Evolutionary conservation across 1,140 invertebrate species (phyloP), one percentile per base, ranked within the genome.

Genomic region (Octopus bimaculoides): DNA sequence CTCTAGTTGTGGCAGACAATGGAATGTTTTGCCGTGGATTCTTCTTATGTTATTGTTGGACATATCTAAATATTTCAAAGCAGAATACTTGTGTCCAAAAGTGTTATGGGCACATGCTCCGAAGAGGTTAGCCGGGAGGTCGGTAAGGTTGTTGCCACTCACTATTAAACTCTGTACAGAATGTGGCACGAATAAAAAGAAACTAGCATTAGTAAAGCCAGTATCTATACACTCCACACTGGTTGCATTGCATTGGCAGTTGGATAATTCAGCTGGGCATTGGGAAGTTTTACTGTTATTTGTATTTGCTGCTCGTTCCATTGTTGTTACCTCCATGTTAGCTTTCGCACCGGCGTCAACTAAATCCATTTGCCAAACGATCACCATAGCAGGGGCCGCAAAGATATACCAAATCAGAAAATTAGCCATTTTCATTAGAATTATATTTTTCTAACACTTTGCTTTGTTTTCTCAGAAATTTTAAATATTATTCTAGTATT

Each of bases 1-100:
- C n/a, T 77, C 53, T 41, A 85, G 73, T 26, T 78, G 52, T 0
- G 79, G 78, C 9, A 81, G 71, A 77, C 78, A 80, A 56, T 80
- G 79, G 55, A 81, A 83, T 56, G 79, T 80, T 54, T 83, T 80
- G 4, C 84, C 84, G 55, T 80, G 77, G 69, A 85, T 75, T 20
- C 14, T 61, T 20, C 20, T 7, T 53, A 85, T 80, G 54, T 56
- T 79, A 56, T 85, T 83, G 54, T 79, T 74, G n/a, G 81, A 81
- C 61, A 85, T 75, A 52, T 82, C 81, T 54, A 85, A 75, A 12
- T 41, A 17, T 41, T 55, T 78, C 8, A 83, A 76, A 7, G 74
- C 17, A 7, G 74, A 75, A 53, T 52, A 75, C 74, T 52, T 52
- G 41, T 41, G 41, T 41, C 74, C 20, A 77, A 53, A 52, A 9